These are phyloP conservation scores for Bombus terrestris DNA, from an alignment of 1,140 invertebrate genomes.

Conservation along the genomic window DNA sequence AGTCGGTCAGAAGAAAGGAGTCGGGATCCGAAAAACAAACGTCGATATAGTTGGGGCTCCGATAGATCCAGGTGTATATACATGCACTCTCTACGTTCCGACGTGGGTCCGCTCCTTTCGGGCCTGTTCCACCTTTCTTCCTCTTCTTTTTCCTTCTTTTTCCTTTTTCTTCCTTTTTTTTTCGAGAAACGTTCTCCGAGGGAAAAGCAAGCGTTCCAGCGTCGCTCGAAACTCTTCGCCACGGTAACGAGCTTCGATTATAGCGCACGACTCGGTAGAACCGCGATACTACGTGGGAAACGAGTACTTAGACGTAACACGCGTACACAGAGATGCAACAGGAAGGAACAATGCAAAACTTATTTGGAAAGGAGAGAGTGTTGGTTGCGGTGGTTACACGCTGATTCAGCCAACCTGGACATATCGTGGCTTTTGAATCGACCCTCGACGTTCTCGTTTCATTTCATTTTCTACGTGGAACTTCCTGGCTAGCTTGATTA, in stretches of 20 bases:
- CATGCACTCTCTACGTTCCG: not conserved
- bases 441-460: too few species aligned
- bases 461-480: too few species aligned
- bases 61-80: constrained; percentile 33
- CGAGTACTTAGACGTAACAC: not conserved
- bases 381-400: too few species aligned
- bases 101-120: not conserved
- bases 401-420: not conserved
- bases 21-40: constrained; percentile 58
- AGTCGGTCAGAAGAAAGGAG: constrained; percentile 63
- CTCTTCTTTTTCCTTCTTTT: not conserved
- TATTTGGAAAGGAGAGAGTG: not conserved
- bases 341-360: not conserved
- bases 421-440: too few species aligned
- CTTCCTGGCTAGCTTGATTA: not conserved
- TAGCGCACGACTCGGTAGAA: not conserved
- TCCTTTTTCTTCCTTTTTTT: fast-evolving
- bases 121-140: not conserved
- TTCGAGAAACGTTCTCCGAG: not conserved
- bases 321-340: not conserved
- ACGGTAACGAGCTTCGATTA: not conserved
- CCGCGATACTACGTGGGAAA: not conserved
- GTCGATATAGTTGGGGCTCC: constrained; percentile 20
- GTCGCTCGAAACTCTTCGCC: not conserved
- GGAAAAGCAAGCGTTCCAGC: not conserved